Conservation (phyloP, 1,140 invertebrate genomes). For the Eupristina koningsbergeri region DNA sequence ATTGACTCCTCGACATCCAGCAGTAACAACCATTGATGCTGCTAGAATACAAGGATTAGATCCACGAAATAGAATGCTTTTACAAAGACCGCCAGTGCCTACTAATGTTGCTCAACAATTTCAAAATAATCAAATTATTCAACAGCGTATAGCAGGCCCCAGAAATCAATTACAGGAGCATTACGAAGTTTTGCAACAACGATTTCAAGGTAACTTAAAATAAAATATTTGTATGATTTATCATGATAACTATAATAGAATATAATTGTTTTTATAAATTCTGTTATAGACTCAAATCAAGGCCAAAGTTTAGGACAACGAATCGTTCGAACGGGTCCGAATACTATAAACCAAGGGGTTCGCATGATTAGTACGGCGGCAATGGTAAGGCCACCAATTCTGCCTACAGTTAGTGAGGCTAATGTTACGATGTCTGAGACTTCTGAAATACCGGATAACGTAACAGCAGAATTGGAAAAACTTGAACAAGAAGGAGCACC, state of each 20-base stretch:
- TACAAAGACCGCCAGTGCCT: constrained; percentile 67
- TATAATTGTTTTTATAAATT: not conserved
- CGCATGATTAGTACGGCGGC: constrained; percentile 62
- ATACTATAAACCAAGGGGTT: constrained; percentile 65
- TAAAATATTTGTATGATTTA: not conserved
- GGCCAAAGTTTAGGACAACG: constrained; percentile 62
- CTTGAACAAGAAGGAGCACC: constrained; percentile 80
- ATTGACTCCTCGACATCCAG: constrained; percentile 62
- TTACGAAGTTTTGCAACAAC: constrained; percentile 69
- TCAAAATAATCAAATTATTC: constrained; percentile 62
- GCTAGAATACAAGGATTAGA: constrained; percentile 71
- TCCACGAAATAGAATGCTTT: constrained; percentile 71
- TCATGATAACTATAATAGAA: not conserved
- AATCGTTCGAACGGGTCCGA: constrained; percentile 61
- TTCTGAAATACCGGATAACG: constrained; percentile 84
- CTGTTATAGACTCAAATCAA: constrained; percentile 63
- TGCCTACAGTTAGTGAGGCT: constrained; percentile 63
- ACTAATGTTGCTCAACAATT: constrained; percentile 64
- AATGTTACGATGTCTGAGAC: constrained; percentile 63
- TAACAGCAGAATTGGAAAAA: constrained; percentile 85
- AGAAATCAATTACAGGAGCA: constrained; percentile 64
- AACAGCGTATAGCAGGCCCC: constrained; percentile 64
- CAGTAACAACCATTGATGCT: constrained; percentile 62
- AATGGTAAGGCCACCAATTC: constrained; percentile 62
- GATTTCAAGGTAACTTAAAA: constrained; percentile 62